These are phyloP conservation scores for Rhabdomys dilectus DNA, from an alignment of 2,113 vertebrate genomes.

Conservation along the genomic window DNA sequence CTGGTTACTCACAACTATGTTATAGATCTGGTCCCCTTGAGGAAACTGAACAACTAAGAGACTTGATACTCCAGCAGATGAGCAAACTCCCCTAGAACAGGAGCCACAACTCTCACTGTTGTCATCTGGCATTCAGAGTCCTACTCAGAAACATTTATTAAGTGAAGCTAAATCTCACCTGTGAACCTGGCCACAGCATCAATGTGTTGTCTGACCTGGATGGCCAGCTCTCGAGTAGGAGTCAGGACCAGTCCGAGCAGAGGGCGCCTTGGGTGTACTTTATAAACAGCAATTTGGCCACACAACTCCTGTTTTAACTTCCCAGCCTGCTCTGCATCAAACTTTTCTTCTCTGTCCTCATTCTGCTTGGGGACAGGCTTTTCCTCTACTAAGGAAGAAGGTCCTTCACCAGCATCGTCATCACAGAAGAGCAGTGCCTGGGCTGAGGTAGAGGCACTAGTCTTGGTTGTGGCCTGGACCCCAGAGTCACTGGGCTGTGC, in stretches of 20 bases:
- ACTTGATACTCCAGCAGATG: background rate
- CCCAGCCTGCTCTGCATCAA: slow-evolving; percentile 58
- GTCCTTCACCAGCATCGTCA: slow-evolving; percentile 69
- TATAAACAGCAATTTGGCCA: slow-evolving; percentile 72
- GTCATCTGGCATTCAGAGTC: background rate
- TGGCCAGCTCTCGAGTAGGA: slow-evolving; percentile 96
- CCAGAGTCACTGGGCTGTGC: slow-evolving; percentile 23
- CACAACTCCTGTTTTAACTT: slow-evolving; percentile 64
- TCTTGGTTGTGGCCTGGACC: background rate
- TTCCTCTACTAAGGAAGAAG: slow-evolving; percentile 66
- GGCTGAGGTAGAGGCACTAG: background rate
- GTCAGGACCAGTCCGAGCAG: slow-evolving; percentile 95
- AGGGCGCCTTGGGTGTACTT: slow-evolving; percentile 81
- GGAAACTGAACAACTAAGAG: background rate
- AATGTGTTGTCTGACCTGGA: slow-evolving; percentile 97
- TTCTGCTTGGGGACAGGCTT: background rate
- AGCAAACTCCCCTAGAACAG: background rate
- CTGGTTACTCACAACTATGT: background rate
- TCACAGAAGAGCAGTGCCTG: background rate
- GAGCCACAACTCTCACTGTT: background rate
- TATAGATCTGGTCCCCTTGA: background rate
- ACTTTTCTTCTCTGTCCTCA: slow-evolving; percentile 1
- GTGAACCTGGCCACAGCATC: slow-evolving; percentile 95
- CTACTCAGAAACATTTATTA: background rate
- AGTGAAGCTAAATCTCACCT: slow-evolving; percentile 84